Evolutionary conservation across 1,140 invertebrate species (phyloP).

Genomic region (Luehdorfia chinensis): DNA sequence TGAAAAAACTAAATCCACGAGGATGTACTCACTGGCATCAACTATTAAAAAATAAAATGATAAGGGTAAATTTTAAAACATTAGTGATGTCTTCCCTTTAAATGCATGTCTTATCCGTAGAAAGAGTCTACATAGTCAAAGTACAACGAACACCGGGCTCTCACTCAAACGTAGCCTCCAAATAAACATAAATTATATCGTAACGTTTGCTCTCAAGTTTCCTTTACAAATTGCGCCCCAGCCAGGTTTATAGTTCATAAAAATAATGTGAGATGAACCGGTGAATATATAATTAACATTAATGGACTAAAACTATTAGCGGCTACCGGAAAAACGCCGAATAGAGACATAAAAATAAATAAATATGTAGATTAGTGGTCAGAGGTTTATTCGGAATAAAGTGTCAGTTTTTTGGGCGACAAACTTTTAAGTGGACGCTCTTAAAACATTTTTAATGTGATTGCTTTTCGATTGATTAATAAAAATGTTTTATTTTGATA

Average conservation of each 20-base stretch:
- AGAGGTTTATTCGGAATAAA: slow-evolving; percentile 64
- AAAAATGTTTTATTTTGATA: neutral
- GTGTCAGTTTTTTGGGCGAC: slow-evolving; percentile 30
- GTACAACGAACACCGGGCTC: slow-evolving; percentile 12
- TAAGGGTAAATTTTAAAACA: no score
- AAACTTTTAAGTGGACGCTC: slow-evolving; percentile 39
- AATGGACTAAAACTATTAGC: slow-evolving; percentile 66
- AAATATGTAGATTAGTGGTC: slow-evolving; percentile 66
- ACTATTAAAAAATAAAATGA: no score
- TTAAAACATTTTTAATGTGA: neutral
- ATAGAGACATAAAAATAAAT: slow-evolving; percentile 74
- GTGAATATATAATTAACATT: slow-evolving; percentile 66
- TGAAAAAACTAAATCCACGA: no score
- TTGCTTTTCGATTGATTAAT: neutral
- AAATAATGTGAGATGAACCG: slow-evolving; percentile 57
- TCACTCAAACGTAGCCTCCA: slow-evolving; percentile 15
- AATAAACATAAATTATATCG: slow-evolving; percentile 28
- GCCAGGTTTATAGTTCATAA: slow-evolving; percentile 56
- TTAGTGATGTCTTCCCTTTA: no score
- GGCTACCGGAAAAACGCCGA: slow-evolving; percentile 66
- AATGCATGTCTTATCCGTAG: no score
- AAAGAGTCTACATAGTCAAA: no score
- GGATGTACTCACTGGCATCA: no score
- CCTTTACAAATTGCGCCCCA: slow-evolving; percentile 58
- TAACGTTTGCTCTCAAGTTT: slow-evolving; percentile 28